A percentile compares a stretch with the other conserved stretches of the same genome.
phyloP scores from a whole-genome alignment of 2,113 vertebrate genomes.

The Apaloderma vittatum region DNA sequence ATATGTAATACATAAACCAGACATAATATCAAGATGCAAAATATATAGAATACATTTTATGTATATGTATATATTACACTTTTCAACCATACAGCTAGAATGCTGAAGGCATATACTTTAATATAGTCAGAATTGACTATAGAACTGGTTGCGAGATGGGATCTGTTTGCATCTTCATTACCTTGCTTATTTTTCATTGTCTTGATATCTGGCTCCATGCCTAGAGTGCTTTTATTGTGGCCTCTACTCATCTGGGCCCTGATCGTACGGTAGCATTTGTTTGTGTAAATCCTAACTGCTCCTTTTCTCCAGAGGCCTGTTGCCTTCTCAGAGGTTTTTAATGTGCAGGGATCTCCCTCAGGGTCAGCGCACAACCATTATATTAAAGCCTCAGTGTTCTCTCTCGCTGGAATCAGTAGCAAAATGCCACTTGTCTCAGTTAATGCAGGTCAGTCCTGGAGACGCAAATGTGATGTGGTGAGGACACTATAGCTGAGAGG shows the following conservation, averaged over 20 bases:
- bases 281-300: neutral
- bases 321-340: neutral
- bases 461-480: neutral
- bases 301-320: neutral
- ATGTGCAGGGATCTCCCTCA: neutral
- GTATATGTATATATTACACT: neutral
- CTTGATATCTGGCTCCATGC: neutral
- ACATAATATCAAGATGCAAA: neutral
- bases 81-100: neutral
- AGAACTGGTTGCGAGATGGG: neutral
- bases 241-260: neutral
- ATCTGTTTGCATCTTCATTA: constrained; percentile 2
- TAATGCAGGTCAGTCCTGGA: neutral
- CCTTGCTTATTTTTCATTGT: neutral
- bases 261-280: neutral
- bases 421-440: neutral
- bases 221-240: constrained; percentile 39
- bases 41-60: neutral
- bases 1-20: constrained; percentile 8
- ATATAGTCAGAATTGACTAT: neutral
- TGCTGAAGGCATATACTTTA: neutral
- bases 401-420: neutral
- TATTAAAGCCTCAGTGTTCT: neutral
- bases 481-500: neutral
- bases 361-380: neutral